phyloP scores from a whole-genome alignment of 2,113 vertebrate genomes.

The Puntigrus tetrazona region DNA sequence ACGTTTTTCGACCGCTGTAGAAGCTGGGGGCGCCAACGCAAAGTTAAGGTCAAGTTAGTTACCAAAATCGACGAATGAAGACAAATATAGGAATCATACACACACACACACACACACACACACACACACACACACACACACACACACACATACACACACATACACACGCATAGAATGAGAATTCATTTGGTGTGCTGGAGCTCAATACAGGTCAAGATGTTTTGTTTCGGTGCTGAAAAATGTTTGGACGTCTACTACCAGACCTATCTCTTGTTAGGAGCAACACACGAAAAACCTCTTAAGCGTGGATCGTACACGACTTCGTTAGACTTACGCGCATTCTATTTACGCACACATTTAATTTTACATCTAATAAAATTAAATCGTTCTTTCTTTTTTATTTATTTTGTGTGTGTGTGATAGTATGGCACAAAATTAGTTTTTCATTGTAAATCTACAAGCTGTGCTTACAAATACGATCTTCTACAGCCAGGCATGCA shows the following conservation, averaged over 20 bases:
- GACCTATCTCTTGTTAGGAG: background rate
- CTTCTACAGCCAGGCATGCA: background rate
- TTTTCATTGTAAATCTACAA: background rate
- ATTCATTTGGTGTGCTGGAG: background rate
- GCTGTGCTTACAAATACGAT: background rate
- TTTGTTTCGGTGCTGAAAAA: background rate
- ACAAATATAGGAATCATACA: background rate
- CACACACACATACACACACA: background rate
- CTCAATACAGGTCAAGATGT: background rate
- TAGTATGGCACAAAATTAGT: background rate
- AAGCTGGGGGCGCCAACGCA: conserved; percentile 77
- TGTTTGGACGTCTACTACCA: background rate
- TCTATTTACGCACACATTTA: background rate
- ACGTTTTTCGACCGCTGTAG: background rate
- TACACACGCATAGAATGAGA: no score
- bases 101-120: background rate
- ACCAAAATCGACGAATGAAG: conserved; percentile 69
- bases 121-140: background rate
- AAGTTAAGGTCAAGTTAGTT: conserved; percentile 99
- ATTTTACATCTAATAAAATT: background rate
- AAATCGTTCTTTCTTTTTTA: background rate
- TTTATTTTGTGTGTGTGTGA: no score
- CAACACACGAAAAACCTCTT: background rate
- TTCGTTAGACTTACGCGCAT: background rate
- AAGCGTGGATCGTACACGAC: background rate